Percentiles rank a stretch among this genome's conserved stretches.
Evolutionary conservation across 2,888 invertebrate genomes (phyloP).

Genomic region (Seladonia tumulorum): DNA sequence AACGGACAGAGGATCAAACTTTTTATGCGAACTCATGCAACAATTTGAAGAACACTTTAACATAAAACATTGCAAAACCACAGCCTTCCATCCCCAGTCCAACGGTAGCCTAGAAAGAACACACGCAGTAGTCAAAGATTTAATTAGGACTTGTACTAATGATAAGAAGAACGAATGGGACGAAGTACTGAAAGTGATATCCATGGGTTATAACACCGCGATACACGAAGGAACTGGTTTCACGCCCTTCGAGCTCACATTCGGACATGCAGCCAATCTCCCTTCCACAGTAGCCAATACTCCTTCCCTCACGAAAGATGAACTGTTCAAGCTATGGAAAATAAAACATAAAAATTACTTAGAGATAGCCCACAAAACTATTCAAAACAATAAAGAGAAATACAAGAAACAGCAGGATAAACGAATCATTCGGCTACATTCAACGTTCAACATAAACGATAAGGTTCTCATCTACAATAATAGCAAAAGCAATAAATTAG

Average conservation of each 20-base stretch:
- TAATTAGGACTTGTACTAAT: background rate
- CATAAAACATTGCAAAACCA: too few relatives aligned
- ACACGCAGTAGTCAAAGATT: background rate
- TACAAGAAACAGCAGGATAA: background rate
- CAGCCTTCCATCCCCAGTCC: too few relatives aligned
- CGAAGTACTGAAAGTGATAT: background rate
- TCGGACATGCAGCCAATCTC: background rate
- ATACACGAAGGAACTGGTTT: background rate
- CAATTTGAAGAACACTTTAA: too few relatives aligned
- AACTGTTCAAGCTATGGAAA: constrained; percentile 13
- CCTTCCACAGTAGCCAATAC: background rate
- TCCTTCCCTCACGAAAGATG: background rate
- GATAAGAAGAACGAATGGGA: constrained; percentile 3
- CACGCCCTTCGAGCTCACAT: constrained; percentile 3
- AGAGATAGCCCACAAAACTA: background rate
- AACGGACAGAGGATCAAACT: too few relatives aligned
- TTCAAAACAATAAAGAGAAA: background rate
- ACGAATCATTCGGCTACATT: background rate
- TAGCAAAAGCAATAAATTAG: background rate
- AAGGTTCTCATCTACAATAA: background rate
- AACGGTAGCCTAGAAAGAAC: too few relatives aligned
- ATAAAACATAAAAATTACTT: background rate
- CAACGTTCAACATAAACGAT: background rate
- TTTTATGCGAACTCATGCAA: too few relatives aligned
- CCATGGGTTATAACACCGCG: constrained; percentile 11